Percentiles rank a stretch among this genome's conserved stretches.
These are phyloP conservation scores for Diachasmimorpha longicaudata DNA, from an alignment of 1,140 invertebrate species.

Conservation along the genomic window DNA sequence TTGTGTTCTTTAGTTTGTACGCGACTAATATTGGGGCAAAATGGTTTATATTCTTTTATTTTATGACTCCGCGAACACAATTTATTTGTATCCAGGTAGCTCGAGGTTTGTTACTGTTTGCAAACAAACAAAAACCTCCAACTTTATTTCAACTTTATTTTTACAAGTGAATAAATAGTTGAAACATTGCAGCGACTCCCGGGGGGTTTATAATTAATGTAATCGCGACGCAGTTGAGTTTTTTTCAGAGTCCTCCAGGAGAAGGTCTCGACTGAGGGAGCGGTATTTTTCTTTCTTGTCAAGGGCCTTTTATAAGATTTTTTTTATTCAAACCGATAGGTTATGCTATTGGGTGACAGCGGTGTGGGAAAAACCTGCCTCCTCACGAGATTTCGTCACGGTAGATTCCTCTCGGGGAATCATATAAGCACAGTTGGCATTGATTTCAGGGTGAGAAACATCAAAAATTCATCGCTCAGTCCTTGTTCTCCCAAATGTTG, in stretches of 20 bases:
- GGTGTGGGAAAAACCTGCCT: conserved; percentile 90
- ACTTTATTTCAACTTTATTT: no score
- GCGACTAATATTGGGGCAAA: no score
- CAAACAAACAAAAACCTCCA: no score
- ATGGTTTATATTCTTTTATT: no score
- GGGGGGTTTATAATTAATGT: background rate
- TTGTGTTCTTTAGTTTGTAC: no score
- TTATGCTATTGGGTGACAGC: conserved; percentile 88
- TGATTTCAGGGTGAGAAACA: conserved; percentile 86
- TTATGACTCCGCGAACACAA: no score
- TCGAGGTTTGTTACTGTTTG: no score
- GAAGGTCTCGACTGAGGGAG: background rate
- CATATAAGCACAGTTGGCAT: conserved; percentile 95
- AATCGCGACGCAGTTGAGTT: background rate
- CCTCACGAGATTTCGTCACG: conserved; percentile 84
- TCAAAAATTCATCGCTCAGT: conserved; percentile 17
- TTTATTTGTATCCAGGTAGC: no score
- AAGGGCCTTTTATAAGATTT: background rate
- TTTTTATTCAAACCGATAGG: conserved; percentile 61
- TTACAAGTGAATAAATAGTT: background rate
- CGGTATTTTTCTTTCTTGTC: background rate
- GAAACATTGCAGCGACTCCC: background rate
- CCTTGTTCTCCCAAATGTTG: background rate
- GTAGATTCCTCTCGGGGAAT: conserved; percentile 84
- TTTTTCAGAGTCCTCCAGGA: no score